Percentiles rank a stretch among this genome's conserved stretches.
Conservation (phyloP, 2,113 vertebrate genomes). For the Neodon shergylaensis region DNA sequence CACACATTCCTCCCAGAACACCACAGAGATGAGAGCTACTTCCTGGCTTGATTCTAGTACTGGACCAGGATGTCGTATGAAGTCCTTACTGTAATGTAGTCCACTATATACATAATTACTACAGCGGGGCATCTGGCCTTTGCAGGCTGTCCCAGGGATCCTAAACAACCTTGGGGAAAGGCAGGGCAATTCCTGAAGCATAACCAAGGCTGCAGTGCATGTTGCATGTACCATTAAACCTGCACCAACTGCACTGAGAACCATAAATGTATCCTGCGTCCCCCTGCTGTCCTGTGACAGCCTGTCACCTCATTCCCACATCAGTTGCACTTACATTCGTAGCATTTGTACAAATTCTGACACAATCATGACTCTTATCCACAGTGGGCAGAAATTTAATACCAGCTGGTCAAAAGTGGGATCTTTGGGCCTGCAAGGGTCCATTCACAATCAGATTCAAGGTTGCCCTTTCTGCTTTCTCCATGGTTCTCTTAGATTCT, state of each 20-base stretch:
- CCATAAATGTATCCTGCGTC: not conserved
- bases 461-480: not conserved
- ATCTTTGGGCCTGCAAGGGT: no score
- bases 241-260: not conserved
- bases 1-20: not conserved
- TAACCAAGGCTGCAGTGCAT: not conserved
- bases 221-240: slow-evolving; percentile 18
- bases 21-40: not conserved
- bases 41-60: not conserved
- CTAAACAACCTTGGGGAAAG: not conserved
- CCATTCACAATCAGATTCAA: no score
- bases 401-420: no score
- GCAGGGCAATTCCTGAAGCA: not conserved
- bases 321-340: no score
- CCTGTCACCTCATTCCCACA: not conserved
- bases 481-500: accelerated
- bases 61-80: not conserved
- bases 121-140: not conserved
- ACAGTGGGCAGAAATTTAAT: no score
- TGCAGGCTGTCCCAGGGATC: not conserved
- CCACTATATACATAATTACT: not conserved
- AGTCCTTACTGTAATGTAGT: not conserved
- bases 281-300: not conserved
- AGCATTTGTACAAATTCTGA: no score
- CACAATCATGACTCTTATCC: no score